Evolutionary conservation across 2,888 invertebrate species (phyloP).

Genomic region (Pseudanteris insignis): DNA sequence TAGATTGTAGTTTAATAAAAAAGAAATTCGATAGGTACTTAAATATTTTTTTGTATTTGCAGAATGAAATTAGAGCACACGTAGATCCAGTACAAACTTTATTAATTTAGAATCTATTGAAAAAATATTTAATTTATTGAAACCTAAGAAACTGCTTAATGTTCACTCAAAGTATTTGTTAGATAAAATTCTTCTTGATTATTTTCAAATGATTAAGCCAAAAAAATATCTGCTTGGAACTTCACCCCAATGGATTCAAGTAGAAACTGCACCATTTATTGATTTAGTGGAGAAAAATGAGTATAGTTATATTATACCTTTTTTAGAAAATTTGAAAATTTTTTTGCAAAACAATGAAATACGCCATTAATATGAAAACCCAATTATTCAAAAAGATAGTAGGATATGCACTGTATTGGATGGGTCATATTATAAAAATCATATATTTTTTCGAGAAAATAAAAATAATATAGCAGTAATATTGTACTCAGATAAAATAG

Average conservation of each 20-base stretch:
- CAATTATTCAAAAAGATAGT: background rate
- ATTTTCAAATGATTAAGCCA: background rate
- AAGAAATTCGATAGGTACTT: too few species aligned
- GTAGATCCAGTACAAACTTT: constrained; percentile 1
- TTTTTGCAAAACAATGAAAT: background rate
- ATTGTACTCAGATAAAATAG: constrained; percentile 2
- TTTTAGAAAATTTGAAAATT: background rate
- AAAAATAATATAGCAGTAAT: constrained; percentile 1
- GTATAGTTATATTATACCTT: background rate
- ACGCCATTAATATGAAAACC: background rate
- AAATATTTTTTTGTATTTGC: constrained; percentile 1
- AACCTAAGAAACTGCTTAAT: background rate
- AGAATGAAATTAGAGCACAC: constrained; percentile 11
- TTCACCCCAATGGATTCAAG: background rate
- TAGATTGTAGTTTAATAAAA: too few species aligned
- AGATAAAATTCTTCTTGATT: background rate
- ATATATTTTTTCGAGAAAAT: background rate
- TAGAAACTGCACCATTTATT: background rate
- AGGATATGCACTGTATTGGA: background rate
- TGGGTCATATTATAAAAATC: background rate
- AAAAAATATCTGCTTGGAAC: background rate
- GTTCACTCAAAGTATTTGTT: background rate
- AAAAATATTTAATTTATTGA: constrained; percentile 1
- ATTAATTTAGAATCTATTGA: background rate
- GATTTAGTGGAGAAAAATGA: constrained; percentile 1